A percentile compares a stretch with the other conserved stretches of the same genome.
phyloP scores from a whole-genome alignment of 2,797 vertebrate genomes.

The Bucorvus abyssinicus region DNA sequence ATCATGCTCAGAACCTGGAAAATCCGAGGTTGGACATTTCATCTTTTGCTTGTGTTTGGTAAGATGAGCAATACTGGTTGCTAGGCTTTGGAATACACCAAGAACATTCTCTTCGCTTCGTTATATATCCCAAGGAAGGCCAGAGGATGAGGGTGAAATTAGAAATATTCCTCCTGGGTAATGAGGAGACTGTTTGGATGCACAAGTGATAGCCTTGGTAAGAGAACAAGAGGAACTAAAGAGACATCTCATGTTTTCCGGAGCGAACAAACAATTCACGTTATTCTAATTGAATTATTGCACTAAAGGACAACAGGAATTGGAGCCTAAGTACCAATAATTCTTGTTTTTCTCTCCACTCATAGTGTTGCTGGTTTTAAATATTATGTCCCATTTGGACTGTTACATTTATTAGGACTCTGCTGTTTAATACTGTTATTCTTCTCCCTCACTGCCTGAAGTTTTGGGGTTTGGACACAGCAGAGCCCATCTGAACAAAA shows the following conservation, averaged over 20 bases:
- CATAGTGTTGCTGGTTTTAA: not conserved
- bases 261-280: not conserved
- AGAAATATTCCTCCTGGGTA: not conserved
- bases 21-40: not conserved
- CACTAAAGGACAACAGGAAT: not conserved
- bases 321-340: not conserved
- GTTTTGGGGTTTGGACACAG: not conserved
- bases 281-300: constrained; percentile 14
- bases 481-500: not conserved
- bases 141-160: not conserved
- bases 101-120: not conserved
- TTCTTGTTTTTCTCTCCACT: not conserved
- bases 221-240: not conserved
- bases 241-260: not conserved
- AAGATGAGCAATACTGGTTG: not conserved
- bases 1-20: not conserved
- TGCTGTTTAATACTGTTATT: not conserved
- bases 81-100: not conserved
- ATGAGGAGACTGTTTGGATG: not conserved
- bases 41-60: not conserved
- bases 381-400: not conserved
- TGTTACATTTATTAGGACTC: not conserved
- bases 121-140: not conserved
- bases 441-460: not conserved
- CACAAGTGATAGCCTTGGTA: not conserved